Conservation (phyloP, 2,888 invertebrate genomes). For the Drosophila colorata region DNA sequence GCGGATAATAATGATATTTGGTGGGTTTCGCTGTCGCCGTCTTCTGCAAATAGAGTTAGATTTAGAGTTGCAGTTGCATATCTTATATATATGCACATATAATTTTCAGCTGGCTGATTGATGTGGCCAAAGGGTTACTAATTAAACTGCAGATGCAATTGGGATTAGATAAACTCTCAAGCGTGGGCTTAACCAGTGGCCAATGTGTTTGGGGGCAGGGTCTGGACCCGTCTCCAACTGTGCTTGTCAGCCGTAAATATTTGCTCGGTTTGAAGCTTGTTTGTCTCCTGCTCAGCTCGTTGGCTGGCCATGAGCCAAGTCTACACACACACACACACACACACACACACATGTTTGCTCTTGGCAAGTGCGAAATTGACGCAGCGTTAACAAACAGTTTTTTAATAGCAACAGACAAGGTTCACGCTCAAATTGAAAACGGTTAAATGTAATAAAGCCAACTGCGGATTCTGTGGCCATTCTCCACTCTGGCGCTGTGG, state of each 20-base stretch:
- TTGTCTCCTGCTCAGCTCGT: constrained; percentile 34
- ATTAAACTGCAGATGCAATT: constrained; percentile 27
- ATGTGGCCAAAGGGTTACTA: constrained; percentile 17
- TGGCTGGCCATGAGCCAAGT: constrained; percentile 40
- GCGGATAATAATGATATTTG: constrained; percentile 97
- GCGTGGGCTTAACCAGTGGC: constrained; percentile 13
- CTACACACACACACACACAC: constrained; percentile 21
- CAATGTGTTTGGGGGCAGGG: too few species aligned
- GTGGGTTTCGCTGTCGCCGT: constrained; percentile 93
- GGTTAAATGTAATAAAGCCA: constrained; percentile 57
- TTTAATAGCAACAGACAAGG: constrained; percentile 40
- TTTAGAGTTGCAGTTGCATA: neutral
- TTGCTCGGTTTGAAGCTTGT: constrained; percentile 47
- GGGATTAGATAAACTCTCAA: constrained; percentile 6
- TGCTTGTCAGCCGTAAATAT: constrained; percentile 62
- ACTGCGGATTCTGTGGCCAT: constrained; percentile 21
- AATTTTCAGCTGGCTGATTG: neutral
- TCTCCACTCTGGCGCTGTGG: constrained; percentile 7
- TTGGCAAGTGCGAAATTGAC: constrained; percentile 65
- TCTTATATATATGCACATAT: too few species aligned
- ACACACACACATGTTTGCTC: constrained; percentile 47
- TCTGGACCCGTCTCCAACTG: neutral
- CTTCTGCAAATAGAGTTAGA: constrained; percentile 86
- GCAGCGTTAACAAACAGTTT: constrained; percentile 43
- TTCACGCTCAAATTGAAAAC: constrained; percentile 51